Conservation (phyloP, 2,113 vertebrate species). For the Pyrgilauda ruficollis region DNA sequence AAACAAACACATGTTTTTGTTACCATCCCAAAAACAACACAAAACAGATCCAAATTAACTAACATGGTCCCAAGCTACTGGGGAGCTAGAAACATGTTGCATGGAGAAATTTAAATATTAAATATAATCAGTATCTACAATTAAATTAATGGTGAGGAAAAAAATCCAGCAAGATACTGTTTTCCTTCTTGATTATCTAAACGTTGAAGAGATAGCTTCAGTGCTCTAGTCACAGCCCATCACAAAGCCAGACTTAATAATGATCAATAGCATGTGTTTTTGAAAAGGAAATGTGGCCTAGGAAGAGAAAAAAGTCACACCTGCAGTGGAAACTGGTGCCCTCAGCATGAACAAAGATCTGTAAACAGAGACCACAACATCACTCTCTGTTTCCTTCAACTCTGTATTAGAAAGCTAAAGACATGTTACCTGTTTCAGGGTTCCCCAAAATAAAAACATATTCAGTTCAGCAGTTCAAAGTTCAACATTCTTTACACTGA, state of each 20-base stretch:
- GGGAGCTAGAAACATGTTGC: background rate
- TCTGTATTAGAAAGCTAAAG: background rate
- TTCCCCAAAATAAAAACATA: background rate
- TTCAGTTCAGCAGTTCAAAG: background rate
- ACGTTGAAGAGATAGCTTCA: background rate
- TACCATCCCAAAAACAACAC: background rate
- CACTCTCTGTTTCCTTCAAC: background rate
- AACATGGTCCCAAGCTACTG: background rate
- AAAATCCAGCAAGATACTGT: fast-evolving
- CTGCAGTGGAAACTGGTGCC: background rate
- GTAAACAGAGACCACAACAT: background rate
- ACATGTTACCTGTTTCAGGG: background rate
- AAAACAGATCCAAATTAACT: background rate
- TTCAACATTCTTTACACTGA: background rate
- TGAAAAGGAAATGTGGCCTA: background rate
- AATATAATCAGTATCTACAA: background rate
- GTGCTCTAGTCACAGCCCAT: background rate
- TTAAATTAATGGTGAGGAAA: background rate
- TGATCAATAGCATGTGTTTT: background rate
- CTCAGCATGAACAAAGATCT: background rate
- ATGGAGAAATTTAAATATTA: background rate
- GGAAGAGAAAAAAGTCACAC: background rate
- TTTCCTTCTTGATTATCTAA: background rate
- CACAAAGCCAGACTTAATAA: background rate
- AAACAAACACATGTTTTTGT: background rate